Percentiles rank a stretch among this genome's conserved stretches.
Conservation (phyloP, 1,140 invertebrate species). For the Trichomalopsis sarcophagae region DNA sequence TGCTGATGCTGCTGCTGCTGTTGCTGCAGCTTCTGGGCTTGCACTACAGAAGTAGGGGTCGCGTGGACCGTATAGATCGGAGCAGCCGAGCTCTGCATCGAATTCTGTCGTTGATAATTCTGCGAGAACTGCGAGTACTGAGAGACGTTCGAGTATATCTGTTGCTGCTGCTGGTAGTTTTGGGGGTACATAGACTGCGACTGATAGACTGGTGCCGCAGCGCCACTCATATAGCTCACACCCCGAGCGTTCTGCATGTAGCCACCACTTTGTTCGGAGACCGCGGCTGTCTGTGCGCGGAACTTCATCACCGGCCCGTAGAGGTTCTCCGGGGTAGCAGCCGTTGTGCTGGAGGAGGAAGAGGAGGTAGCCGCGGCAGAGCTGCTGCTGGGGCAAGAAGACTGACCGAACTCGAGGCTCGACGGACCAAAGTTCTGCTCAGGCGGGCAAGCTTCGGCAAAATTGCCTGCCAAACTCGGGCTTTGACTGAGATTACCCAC, state of each 20-base stretch:
- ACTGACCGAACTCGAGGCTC: slow-evolving; percentile 53
- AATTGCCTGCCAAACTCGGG: slow-evolving; percentile 62
- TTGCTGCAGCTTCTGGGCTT: slow-evolving; percentile 66
- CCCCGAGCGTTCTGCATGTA: slow-evolving; percentile 57
- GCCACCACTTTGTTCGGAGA: not conserved
- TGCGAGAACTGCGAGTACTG: slow-evolving; percentile 64
- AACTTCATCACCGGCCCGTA: slow-evolving; percentile 73
- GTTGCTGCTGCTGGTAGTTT: slow-evolving; percentile 65
- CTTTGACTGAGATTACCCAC: slow-evolving; percentile 70
- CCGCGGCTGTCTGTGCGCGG: slow-evolving; percentile 62
- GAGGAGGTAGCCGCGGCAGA: not conserved
- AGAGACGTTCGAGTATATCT: slow-evolving; percentile 68
- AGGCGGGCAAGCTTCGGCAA: slow-evolving; percentile 63
- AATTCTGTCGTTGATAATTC: slow-evolving; percentile 57
- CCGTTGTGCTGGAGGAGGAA: not conserved
- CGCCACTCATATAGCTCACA: slow-evolving; percentile 52
- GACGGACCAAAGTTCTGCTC: slow-evolving; percentile 54
- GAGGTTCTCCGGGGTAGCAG: slow-evolving; percentile 62
- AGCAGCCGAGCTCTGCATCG: slow-evolving; percentile 53
- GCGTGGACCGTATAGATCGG: slow-evolving; percentile 68
- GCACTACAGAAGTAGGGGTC: slow-evolving; percentile 61
- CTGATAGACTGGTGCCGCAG: slow-evolving; percentile 58
- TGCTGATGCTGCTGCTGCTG: slow-evolving; percentile 59
- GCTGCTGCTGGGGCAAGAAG: not conserved
- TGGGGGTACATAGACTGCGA: slow-evolving; percentile 58